These are phyloP conservation scores for Orius laevigatus DNA, from an alignment of 1,140 invertebrate genomes.

Conservation along the genomic window DNA sequence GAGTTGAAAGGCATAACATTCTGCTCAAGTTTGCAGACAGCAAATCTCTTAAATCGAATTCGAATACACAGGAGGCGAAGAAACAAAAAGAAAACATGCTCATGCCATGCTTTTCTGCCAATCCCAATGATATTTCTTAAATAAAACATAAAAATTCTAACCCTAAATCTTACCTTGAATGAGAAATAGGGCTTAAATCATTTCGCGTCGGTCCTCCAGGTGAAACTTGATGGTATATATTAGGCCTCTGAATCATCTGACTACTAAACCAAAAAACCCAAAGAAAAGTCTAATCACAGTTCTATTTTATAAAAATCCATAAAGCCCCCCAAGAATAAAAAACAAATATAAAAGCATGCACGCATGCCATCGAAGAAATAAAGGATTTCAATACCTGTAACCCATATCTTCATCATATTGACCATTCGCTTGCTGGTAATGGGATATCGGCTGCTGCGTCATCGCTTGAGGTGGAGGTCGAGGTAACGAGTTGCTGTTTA, in stretches of 20 bases:
- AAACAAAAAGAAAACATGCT: no score
- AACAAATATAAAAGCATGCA: no score
- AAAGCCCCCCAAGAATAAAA: no score
- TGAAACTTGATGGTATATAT: slow-evolving; percentile 21
- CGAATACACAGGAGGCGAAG: no score
- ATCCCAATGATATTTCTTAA: no score
- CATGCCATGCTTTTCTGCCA: no score
- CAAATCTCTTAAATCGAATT: no score
- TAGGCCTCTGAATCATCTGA: slow-evolving; percentile 11
- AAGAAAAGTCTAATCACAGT: slow-evolving; percentile 6
- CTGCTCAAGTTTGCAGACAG: no score
- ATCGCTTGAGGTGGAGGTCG: slow-evolving; percentile 15
- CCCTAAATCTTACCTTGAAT: slow-evolving; percentile 13
- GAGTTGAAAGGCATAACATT: no score
- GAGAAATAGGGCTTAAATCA: slow-evolving; percentile 16
- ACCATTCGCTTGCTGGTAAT: slow-evolving; percentile 22
- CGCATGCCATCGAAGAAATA: no score
- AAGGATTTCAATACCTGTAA: slow-evolving; percentile 22
- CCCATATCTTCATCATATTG: slow-evolving; percentile 24
- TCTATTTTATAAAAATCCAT: no score
- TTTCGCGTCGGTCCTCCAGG: slow-evolving; percentile 19
- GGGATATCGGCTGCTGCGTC: slow-evolving; percentile 15
- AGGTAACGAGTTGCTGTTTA: slow-evolving; percentile 14
- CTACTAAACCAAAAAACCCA: slow-evolving; percentile 10
- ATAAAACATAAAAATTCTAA: no score